These are phyloP conservation scores for Colletes latitarsis DNA, from an alignment of 1,140 invertebrate genomes.

Conservation along the genomic window DNA sequence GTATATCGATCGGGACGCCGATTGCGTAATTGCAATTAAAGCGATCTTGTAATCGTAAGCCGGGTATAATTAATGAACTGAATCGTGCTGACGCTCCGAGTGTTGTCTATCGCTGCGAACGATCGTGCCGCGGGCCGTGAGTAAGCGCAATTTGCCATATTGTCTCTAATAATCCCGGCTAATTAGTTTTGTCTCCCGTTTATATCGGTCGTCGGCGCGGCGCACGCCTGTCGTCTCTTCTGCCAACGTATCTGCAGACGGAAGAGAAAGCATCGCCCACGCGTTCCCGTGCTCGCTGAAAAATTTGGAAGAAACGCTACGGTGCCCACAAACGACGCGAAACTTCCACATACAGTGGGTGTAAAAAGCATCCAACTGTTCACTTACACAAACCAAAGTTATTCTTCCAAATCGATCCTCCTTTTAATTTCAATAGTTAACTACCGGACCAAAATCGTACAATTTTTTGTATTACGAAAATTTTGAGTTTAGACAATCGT, in stretches of 20 bases:
- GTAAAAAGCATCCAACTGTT: no score
- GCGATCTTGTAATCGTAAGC: constrained; percentile 69
- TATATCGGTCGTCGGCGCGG: constrained; percentile 58
- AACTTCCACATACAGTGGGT: no score
- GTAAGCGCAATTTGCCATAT: constrained; percentile 69
- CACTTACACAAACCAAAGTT: no score
- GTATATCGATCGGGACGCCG: constrained; percentile 59
- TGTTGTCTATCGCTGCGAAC: constrained; percentile 61
- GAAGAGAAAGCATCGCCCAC: constrained; percentile 66
- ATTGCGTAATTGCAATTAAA: constrained; percentile 71
- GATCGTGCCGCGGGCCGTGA: constrained; percentile 59
- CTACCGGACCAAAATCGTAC: no score
- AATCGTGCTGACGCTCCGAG: constrained; percentile 66
- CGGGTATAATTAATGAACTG: constrained; percentile 69
- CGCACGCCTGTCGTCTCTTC: constrained; percentile 46
- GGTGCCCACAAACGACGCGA: not conserved
- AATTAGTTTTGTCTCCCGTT: constrained; percentile 69
- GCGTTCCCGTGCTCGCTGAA: constrained; percentile 26
- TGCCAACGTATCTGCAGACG: constrained; percentile 40
- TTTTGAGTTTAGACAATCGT: no score
- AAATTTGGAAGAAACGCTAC: constrained; percentile 19
- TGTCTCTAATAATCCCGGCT: constrained; percentile 68
- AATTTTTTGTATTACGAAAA: no score
- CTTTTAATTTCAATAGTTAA: no score
- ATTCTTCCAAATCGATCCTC: no score